Conservation (phyloP, 2,797 vertebrate genomes). For the Phoxinus dragarum region DNA sequence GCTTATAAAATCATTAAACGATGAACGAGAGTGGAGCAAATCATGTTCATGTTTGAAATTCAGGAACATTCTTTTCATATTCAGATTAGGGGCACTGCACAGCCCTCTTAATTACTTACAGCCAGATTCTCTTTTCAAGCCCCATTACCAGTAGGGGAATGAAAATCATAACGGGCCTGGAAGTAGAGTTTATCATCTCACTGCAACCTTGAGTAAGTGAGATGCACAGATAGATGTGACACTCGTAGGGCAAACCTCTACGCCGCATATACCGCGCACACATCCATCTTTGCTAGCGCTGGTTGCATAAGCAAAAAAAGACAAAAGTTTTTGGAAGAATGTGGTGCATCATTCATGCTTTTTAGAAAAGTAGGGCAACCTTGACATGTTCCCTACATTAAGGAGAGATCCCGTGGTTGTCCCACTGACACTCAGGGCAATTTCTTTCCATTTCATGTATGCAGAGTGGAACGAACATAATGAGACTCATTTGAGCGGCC, state of each 20-base stretch:
- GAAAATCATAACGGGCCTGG: constrained; percentile 58
- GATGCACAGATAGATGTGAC: constrained; percentile 46
- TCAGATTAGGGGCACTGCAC: constrained; percentile 33
- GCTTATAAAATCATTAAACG: constrained; percentile 33
- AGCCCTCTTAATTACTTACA: constrained; percentile 61
- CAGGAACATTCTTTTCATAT: constrained; percentile 38
- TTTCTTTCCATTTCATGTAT: constrained; percentile 52
- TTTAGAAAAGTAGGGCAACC: constrained; percentile 54
- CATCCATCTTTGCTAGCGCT: constrained; percentile 1
- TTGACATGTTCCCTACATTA: constrained; percentile 46
- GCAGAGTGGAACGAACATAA: constrained; percentile 47
- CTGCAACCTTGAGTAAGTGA: constrained; percentile 49
- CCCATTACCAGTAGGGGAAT: constrained; percentile 56
- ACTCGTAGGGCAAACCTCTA: constrained; percentile 15
- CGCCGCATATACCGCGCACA: not conserved
- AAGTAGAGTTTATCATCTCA: constrained; percentile 59
- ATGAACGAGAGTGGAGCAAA: constrained; percentile 41
- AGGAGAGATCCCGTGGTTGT: constrained; percentile 44
- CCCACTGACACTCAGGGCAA: constrained; percentile 36
- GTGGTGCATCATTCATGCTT: constrained; percentile 59
- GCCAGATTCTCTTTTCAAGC: constrained; percentile 62
- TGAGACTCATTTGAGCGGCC: constrained; percentile 51
- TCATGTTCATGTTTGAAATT: constrained; percentile 40
- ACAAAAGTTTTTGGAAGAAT: constrained; percentile 24
- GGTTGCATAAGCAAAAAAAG: not conserved